phyloP scores from a whole-genome alignment of 2,113 vertebrate genomes.

The Paradoxurus hermaphroditus region DNA sequence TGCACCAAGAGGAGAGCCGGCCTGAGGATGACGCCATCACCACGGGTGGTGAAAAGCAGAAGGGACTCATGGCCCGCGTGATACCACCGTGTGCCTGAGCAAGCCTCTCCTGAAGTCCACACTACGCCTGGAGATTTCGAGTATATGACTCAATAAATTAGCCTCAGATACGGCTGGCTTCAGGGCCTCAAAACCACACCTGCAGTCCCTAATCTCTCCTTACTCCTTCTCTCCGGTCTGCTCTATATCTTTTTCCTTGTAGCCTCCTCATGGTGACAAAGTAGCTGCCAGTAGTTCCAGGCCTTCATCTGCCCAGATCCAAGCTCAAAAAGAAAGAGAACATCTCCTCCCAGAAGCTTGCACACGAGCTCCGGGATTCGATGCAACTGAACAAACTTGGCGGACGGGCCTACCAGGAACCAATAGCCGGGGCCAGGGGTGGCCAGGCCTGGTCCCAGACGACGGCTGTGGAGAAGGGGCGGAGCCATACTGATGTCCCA shows the following conservation, averaged over 20 bases:
- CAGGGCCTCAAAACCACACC: neutral
- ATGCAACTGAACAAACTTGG: neutral
- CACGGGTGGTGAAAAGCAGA: neutral
- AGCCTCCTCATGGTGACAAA: neutral
- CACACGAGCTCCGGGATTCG: neutral
- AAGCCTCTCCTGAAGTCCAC: neutral
- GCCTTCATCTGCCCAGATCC: neutral
- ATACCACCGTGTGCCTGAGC: neutral
- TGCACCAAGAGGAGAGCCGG: neutral
- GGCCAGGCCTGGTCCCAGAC: neutral
- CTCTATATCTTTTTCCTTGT: neutral
- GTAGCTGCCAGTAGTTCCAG: neutral
- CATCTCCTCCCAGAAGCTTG: neutral
- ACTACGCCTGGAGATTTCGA: neutral
- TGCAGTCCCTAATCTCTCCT: neutral
- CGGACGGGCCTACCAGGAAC: too few relatives aligned
- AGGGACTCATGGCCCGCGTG: neutral
- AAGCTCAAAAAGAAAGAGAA: neutral
- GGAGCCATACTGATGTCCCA: neutral
- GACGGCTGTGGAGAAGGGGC: neutral
- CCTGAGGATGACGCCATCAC: neutral
- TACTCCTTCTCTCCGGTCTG: neutral
- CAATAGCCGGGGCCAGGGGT: rapidly evolving
- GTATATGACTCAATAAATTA: neutral
- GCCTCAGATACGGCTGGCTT: neutral